Base-by-base conservation (phyloP, 2,888 invertebrate species). In the Drosophila subquinaria region DNA sequence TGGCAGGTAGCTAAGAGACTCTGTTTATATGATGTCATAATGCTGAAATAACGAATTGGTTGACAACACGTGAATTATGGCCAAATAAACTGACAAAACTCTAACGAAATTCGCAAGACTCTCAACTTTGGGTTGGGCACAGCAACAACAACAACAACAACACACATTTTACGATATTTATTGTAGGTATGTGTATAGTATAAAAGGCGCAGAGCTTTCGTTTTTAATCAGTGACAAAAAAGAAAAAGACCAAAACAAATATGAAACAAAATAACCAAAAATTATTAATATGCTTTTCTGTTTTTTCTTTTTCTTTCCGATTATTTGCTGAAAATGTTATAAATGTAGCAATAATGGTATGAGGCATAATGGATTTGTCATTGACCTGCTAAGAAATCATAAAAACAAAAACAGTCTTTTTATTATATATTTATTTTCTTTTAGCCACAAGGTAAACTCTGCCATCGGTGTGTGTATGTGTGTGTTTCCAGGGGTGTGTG, bases 31-130 rank as follows among this genome's bases (percentile, higher is more conserved):
- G 89, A 84, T 88, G 89, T 84, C 83, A 84, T 89, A 77, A 38
- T 9, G 64, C 73, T 59, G 50, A 69, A 79, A 82, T 76, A 88
- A 69, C 57, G 50, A 65, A 82, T 72, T 64, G 77, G 68, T 76
- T 63, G 69, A 78, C 70, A 73, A 87, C 79, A 89, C 90, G 82
- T 89, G 88, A 84, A 73, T 84, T 89, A 89, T 85, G 76, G 65
- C 69, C 65, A 68, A 56, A 68, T 42, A 66, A 69, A 66, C 63
- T 45, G 61, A 55, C 27, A 53, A 64, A 63, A 69, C 76, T 65
- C 71, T 55, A 69, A 60, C 35, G 36, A 63, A 66, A 77, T 64
- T 61, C 27, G 70, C 62, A 51, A 61, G 76, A 68, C 73, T 38
- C 65, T 53, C 13, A 70, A 69, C 50, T 72, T 72, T 50, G 77